Evolutionary conservation across 2,113 vertebrate genomes (phyloP).

Genomic region (Engystomops pustulosus): DNA sequence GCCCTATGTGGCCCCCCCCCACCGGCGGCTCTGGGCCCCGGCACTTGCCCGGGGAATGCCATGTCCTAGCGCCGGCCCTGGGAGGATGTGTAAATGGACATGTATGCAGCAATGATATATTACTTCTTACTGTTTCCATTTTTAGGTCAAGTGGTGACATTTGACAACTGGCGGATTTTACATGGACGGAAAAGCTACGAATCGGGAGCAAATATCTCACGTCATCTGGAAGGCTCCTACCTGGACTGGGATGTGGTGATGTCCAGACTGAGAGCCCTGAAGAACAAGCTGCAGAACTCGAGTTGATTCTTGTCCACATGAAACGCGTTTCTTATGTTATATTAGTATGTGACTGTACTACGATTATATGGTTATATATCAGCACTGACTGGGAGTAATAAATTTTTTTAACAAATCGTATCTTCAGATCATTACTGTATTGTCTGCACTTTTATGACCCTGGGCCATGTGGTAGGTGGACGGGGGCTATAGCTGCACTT

Average conservation of each 20-base stretch:
- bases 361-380: background rate
- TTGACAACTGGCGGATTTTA: constrained; percentile 94
- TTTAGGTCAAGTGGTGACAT: constrained; percentile 87
- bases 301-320: constrained; percentile 5
- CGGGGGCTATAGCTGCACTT: too few species aligned
- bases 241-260: constrained; percentile 94
- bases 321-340: background rate
- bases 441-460: too few species aligned
- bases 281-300: constrained; percentile 63
- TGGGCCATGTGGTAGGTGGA: too few species aligned
- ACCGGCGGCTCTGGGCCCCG: too few species aligned
- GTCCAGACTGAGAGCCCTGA: constrained; percentile 86
- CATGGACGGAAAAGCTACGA: constrained; percentile 81
- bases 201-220: constrained; percentile 64
- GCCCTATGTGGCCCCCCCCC: too few species aligned
- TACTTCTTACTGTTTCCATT: background rate
- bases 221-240: constrained; percentile 92
- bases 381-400: background rate
- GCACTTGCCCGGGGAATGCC: too few species aligned
- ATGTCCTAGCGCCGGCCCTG: too few species aligned
- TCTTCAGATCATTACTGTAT: background rate
- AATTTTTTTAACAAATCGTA: constrained; percentile 15
- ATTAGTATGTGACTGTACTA: background rate
- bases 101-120: too few species aligned
- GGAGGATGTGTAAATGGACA: too few species aligned